Evolutionary conservation across 2,113 vertebrate species (phyloP).

Genomic region (Petaurus breviceps): DNA sequence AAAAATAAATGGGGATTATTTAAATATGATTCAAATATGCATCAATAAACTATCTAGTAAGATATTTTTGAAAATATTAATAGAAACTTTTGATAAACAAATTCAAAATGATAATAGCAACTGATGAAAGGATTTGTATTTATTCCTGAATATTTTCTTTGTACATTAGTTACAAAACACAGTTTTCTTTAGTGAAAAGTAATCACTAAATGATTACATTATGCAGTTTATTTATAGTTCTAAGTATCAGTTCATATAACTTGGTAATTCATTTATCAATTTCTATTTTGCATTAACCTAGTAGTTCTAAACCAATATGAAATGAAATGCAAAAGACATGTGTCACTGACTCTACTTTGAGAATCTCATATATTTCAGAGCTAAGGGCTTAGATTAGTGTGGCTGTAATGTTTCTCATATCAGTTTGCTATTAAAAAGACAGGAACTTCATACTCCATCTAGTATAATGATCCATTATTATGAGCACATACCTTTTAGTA

Average conservation of each 20-base stretch:
- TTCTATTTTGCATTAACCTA: conserved; percentile 15
- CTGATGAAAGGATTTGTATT: conserved; percentile 21
- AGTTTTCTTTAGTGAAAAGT: conserved; percentile 40
- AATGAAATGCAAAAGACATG: conserved; percentile 34
- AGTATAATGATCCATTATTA: background rate
- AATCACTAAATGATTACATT: conserved; percentile 41
- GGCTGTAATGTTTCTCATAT: background rate
- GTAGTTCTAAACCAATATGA: background rate
- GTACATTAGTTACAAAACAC: conserved; percentile 9
- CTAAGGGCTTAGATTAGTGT: conserved; percentile 42
- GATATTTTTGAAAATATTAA: conserved; percentile 10
- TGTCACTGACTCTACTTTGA: conserved; percentile 29
- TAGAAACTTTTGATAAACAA: conserved; percentile 32
- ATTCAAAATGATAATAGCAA: conserved; percentile 17
- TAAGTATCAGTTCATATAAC: conserved; percentile 35
- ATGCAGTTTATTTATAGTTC: conserved; percentile 13
- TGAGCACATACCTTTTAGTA: conserved; percentile 1
- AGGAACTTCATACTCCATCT: background rate
- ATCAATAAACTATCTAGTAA: background rate
- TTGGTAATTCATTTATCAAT: conserved; percentile 12
- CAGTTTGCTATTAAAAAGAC: conserved; percentile 14
- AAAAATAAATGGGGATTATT: background rate
- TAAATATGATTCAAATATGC: conserved; percentile 42
- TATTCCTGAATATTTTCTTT: conserved; percentile 33
- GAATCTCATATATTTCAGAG: conserved; percentile 15